Evolutionary conservation across 2,113 vertebrate genomes (phyloP).

Genomic region (Coptodon bakossiorum): DNA sequence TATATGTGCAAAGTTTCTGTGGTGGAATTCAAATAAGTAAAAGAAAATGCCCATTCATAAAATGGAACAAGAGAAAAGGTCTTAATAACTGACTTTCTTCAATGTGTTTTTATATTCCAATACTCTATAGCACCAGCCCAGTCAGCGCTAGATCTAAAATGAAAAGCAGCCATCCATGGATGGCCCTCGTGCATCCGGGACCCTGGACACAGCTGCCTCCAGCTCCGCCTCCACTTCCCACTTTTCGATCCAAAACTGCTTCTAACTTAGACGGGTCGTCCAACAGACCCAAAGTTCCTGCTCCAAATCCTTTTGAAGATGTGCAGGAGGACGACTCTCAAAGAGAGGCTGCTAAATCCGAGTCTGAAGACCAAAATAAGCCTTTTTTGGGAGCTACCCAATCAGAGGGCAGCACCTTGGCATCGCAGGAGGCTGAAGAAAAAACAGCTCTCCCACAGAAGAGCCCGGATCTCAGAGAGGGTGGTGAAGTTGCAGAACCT

Average conservation of each 20-base stretch:
- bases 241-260: conserved; percentile 4
- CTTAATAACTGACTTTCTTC: background rate
- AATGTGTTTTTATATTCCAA: background rate
- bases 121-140: background rate
- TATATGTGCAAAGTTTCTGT: background rate
- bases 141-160: conserved; percentile 15
- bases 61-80: background rate
- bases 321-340: conserved; percentile 48
- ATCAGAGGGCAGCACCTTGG: background rate
- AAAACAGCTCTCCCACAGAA: background rate
- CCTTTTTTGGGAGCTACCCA: background rate
- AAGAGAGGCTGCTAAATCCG: background rate
- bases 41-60: background rate
- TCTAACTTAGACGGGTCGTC: background rate
- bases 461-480: background rate
- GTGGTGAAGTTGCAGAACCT: background rate
- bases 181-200: conserved; percentile 79
- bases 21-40: background rate
- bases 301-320: conserved; percentile 83
- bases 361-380: background rate
- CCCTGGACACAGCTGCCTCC: conserved; percentile 84
- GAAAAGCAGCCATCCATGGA: conserved; percentile 83
- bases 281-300: background rate
- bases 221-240: conserved; percentile 30
- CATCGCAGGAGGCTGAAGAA: background rate